These are phyloP conservation scores for Microtus ochrogaster DNA, from an alignment of 2,113 vertebrate species.

Conservation along the genomic window DNA sequence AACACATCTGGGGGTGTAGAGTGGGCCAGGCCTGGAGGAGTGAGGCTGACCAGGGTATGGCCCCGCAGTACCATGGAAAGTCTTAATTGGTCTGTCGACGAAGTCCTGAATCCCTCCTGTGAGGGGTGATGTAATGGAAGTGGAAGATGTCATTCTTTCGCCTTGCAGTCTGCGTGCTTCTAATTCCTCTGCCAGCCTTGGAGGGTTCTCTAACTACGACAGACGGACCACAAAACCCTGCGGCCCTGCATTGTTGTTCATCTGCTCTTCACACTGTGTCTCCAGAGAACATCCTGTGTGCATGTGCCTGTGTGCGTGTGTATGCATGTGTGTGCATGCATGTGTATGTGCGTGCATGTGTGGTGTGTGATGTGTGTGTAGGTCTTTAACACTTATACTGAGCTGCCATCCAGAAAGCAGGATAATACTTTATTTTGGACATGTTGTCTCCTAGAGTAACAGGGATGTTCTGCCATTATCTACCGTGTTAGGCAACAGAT, in stretches of 20 bases:
- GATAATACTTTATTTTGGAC: background rate
- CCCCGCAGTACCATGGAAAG: accelerated
- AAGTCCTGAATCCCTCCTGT: background rate
- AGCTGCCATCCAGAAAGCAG: background rate
- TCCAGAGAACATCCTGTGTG: too few relatives aligned
- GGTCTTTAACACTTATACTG: background rate
- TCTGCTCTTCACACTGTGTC: background rate
- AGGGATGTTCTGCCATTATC: background rate
- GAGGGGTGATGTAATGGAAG: background rate
- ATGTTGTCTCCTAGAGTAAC: background rate
- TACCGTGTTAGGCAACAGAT: background rate
- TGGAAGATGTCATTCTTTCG: background rate
- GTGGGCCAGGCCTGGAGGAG: background rate
- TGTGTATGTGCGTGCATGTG: background rate
- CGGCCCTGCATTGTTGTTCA: background rate
- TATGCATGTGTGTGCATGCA: background rate
- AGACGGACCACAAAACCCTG: background rate
- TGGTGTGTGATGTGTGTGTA: background rate
- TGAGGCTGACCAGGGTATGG: too few relatives aligned
- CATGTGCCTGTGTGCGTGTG: too few relatives aligned
- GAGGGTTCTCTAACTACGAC: background rate
- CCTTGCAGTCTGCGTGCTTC: background rate
- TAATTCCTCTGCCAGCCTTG: background rate
- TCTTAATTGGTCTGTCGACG: background rate
- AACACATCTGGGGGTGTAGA: background rate